Evolutionary conservation across 2,113 vertebrate genomes (phyloP), one percentile per base, ranked within the genome.

Genomic region (Anarrhichthys ocellatus): DNA sequence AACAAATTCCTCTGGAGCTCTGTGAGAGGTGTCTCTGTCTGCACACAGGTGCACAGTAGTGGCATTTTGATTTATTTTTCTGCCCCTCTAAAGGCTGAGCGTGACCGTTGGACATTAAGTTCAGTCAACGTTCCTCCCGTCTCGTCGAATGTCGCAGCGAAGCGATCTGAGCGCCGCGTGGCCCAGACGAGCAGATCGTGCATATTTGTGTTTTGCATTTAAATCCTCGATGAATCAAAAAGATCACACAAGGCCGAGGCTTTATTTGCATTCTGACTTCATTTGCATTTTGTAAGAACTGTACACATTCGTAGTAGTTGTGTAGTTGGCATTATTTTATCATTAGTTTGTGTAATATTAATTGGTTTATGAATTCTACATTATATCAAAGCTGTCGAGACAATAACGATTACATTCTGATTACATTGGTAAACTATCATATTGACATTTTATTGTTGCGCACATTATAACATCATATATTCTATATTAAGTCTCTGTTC

Each of bases 1-100:
- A 75, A 74, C 24, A 27, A 63, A 42, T 42, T 71, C 76, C 77
- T 87, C 81, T 76, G 82, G 68, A 84, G 78, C 78, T 50, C 20
- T 9, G 52, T 65, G 80, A 85, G 83, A 82, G 48, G 48, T 7
- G n/a, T 46, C 56, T 82, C 78, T 82, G 86, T 90, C 81, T 83
- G 84, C 44, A 44, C 66, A 91, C 80, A 86, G 73, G 76, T 48
- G 75, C 44, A 78, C 67, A 40, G n/a, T 3, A 24, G 64, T 3
- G 11, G 15, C 38, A 59, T 74, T 46, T 61, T 32, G 24, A 6
- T 58, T 29, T 29, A 22, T 56, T 59, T 6, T 29, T 24, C 5
- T 24, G 0, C 48, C 48, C 64, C 36, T 24, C 13, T 15, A 13
- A 48, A 42, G 58, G 66, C 50, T 24, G 5, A 64, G 63, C 5